phyloP scores from a whole-genome alignment of 2,797 vertebrate genomes.

The Triplophysa bombifrons region DNA sequence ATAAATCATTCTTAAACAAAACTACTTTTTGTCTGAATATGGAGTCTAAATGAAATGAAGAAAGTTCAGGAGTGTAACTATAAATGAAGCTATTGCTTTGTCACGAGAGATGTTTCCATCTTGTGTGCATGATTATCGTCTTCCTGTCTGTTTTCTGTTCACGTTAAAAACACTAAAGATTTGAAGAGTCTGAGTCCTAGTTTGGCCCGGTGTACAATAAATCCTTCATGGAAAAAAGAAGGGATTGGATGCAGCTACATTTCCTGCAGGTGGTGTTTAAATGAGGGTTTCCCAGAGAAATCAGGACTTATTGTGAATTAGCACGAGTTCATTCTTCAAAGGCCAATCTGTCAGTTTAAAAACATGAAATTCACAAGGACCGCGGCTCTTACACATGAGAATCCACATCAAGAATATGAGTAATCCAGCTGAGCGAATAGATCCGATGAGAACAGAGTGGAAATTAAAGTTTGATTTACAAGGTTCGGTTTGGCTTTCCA shows the following conservation, averaged over 20 bases:
- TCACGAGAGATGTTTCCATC: neutral
- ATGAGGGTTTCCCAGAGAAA: constrained; percentile 1
- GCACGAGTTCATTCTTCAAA: constrained; percentile 4
- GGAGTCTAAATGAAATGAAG: no score
- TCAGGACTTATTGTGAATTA: constrained; percentile 39
- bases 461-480: constrained; percentile 59
- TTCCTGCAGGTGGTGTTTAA: constrained; percentile 41
- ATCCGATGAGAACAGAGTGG: constrained; percentile 50
- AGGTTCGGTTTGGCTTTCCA: constrained; percentile 39
- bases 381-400: constrained; percentile 36
- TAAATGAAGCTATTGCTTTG: neutral
- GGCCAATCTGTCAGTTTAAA: neutral
- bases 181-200: neutral
- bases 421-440: constrained; percentile 46
- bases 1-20: no score
- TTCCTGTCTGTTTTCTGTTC: neutral
- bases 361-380: constrained; percentile 4
- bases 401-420: constrained; percentile 54
- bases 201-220: neutral
- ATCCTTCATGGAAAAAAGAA: neutral
- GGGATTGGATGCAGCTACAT: constrained; percentile 21
- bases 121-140: neutral
- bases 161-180: neutral
- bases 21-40: no score
- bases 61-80: no score